Conservation (phyloP, 2,113 vertebrate genomes). For the Mobula hypostoma region DNA sequence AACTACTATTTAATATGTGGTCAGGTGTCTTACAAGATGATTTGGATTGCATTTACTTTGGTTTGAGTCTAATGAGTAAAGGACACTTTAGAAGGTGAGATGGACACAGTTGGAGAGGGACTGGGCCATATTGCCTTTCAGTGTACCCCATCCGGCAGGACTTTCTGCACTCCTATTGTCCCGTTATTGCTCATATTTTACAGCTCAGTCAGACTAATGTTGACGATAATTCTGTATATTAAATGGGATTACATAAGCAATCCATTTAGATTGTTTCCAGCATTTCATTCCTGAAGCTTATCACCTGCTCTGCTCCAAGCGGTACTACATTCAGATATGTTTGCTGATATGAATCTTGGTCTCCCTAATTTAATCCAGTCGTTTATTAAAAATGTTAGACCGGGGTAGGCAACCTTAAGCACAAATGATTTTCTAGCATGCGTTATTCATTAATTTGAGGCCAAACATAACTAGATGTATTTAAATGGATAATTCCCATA, state of each 20-base stretch:
- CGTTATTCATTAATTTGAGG: too few species aligned
- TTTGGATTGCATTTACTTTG: neutral
- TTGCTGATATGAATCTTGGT: neutral
- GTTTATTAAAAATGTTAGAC: neutral
- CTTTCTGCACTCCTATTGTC: neutral
- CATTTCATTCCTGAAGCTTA: neutral
- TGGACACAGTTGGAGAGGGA: neutral
- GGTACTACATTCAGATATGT: neutral
- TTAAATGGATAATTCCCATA: too few species aligned
- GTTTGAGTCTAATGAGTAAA: neutral
- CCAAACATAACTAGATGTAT: too few species aligned
- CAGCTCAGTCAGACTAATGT: too few species aligned
- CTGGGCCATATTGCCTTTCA: neutral
- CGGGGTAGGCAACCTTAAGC: too few species aligned
- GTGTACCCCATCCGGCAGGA: neutral
- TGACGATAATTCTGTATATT: neutral
- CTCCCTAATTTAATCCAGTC: neutral
- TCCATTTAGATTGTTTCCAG: neutral
- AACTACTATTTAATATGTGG: neutral
- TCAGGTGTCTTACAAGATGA: neutral
- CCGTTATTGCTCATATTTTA: neutral
- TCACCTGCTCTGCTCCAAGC: neutral
- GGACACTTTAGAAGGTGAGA: neutral
- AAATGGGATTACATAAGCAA: too few species aligned
- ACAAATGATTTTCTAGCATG: too few species aligned